These are phyloP conservation scores for Theristus sp. DNA, from an alignment of 2,888 invertebrate genomes.

Conservation along the genomic window DNA sequence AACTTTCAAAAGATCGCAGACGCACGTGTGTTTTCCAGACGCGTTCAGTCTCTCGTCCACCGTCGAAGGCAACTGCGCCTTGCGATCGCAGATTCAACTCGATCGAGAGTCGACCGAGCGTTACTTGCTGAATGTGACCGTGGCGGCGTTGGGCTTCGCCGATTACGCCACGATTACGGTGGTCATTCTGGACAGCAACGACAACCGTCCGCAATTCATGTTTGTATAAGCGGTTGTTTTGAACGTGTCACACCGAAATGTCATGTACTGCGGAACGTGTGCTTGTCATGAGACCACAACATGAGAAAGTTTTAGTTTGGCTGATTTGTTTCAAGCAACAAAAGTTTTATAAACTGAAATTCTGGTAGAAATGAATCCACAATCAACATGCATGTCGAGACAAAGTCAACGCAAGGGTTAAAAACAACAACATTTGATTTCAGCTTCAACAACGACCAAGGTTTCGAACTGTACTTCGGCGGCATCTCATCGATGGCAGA, in stretches of 20 bases:
- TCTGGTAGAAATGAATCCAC: too few relatives aligned
- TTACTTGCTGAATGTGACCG: conserved; percentile 24
- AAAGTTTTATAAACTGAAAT: too few relatives aligned
- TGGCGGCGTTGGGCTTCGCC: conserved; percentile 11
- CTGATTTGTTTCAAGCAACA: too few relatives aligned
- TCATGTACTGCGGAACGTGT: too few relatives aligned
- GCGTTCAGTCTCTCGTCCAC: conserved; percentile 20
- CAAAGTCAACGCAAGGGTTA: too few relatives aligned
- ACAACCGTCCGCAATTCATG: conserved; percentile 77
- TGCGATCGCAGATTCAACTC: conserved; percentile 19
- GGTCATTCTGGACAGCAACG: conserved; percentile 55
- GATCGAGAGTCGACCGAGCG: conserved; percentile 24
- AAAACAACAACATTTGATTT: too few relatives aligned
- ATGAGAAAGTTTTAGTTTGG: too few relatives aligned
- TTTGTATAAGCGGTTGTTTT: too few relatives aligned
- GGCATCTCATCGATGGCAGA: conserved; percentile 18
- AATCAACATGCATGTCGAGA: too few relatives aligned
- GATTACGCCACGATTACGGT: conserved; percentile 22
- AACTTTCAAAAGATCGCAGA: too few relatives aligned
- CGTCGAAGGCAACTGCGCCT: conserved; percentile 20
- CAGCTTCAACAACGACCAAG: conserved; percentile 14
- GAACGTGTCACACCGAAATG: too few relatives aligned
- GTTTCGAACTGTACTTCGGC: conserved; percentile 17
- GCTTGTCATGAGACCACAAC: too few relatives aligned
- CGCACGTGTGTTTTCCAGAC: conserved; percentile 14